These are phyloP conservation scores for Taurulus bubalis DNA, from an alignment of 2,113 vertebrate species.

Conservation along the genomic window DNA sequence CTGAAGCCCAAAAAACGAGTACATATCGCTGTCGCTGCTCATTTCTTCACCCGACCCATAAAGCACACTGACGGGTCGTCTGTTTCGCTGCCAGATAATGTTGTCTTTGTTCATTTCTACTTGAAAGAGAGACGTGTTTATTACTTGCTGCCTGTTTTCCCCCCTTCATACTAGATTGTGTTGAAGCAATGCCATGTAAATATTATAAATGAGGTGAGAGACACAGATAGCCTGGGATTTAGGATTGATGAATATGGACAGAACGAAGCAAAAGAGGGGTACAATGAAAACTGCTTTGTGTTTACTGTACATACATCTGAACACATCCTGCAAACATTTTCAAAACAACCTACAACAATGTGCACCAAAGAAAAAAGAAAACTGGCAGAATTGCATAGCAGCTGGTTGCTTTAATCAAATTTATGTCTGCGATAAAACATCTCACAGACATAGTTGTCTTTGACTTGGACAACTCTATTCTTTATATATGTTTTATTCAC, in stretches of 20 bases:
- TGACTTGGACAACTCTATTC: neutral
- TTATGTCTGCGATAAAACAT: neutral
- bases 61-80: constrained; percentile 54
- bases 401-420: neutral
- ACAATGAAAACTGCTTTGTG: neutral
- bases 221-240: neutral
- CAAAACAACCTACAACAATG: neutral
- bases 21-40: constrained; percentile 63
- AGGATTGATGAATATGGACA: constrained; percentile 22
- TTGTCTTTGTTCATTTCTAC: constrained; percentile 67
- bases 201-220: constrained; percentile 23
- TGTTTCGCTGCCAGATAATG: constrained; percentile 58
- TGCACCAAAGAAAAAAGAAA: neutral
- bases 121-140: constrained; percentile 46
- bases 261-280: neutral
- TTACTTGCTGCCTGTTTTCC: constrained; percentile 27
- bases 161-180: constrained; percentile 9
- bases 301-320: constrained; percentile 2
- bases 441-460: neutral
- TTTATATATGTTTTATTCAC: neutral
- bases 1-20: constrained; percentile 55
- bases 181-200: constrained; percentile 29
- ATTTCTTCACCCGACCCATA: constrained; percentile 57
- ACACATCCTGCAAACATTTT: neutral
- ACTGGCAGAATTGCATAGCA: neutral